Base-by-base conservation (phyloP, 2,113 vertebrate genomes). In the Pterocles burchelli region DNA sequence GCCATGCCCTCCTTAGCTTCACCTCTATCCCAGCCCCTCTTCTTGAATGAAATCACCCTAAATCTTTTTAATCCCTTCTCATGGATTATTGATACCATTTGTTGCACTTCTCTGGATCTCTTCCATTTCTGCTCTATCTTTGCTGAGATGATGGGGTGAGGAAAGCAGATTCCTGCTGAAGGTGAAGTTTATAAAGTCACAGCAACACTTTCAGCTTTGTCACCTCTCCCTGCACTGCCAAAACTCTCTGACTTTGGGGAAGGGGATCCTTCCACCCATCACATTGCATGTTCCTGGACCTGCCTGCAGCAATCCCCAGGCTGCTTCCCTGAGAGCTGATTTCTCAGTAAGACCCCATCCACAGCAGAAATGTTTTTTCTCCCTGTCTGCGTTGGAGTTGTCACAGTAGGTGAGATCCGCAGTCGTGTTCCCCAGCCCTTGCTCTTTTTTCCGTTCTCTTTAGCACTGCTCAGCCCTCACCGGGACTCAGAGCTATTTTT, bases 11-110 rank as follows among this genome's bases (percentile, higher is more conserved):
- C 74, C 49, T 71, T 55, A 59, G 36, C 85, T 59, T 93, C 90
- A 85, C 75, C 88, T 94, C 78, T 43, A 34, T 34, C 88, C 71
- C 48, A 28, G 15, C 45, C 59, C 65, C 38, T 88, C 70, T 78
- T 58, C 72, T 79, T 76, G 58, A 92, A 77, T 49, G 36, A 78
- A 90, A 71, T 58, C 83, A 58, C 48, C 52, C 45, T 92, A 73
- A 93, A 16, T 80, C 75, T 81, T 88, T 92, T 71, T 79, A 83
- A 90, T 96, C 81, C 38, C 76, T 80, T 70, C 85, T 94, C 88
- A 95, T 89, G n/a, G 93, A 94, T 95, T 92, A 91, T 85, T 93
- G 96, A 93, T 94, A 34, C 49, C 86, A 88, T 84, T 92, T 97
- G 95, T 94, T 94, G 89, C 93, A 18, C 49, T 92, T 57, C 68